Base-by-base conservation (phyloP, 1,140 invertebrate genomes). In the Notospermus geniculatus region DNA sequence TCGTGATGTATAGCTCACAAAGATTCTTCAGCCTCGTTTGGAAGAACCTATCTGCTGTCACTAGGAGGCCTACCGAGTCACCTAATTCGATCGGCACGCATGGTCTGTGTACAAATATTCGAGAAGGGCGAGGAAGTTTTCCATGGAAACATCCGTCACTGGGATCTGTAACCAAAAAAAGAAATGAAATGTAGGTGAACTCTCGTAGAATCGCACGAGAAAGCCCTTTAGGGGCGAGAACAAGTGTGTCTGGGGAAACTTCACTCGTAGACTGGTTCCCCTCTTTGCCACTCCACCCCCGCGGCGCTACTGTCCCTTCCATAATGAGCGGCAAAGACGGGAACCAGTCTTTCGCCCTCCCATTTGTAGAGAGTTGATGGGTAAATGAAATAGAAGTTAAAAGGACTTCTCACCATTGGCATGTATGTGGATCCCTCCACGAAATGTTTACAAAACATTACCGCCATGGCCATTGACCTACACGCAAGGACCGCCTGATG, bases 31-130 rank as follows among this genome's bases (percentile, higher is more conserved):
- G 64, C 23, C 76, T 63, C 15, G 61, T 55, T 41, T 68, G 63
- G 52, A 66, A 60, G 60, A 77, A 77, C 67, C 76, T 69, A 57
- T 78, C 73, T 9, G 75, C 71, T 2, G 76, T 54, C 5, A 70
- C 59, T 39, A 78, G 25, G 5, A 78, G 67, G 27, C 68, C 72
- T 15, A 78, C 66, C 1, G 71, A 65, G 41, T 76, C 72, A 17
- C 59, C 65, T 1, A 74, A 71, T 30, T 76, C 71, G 13, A 78
- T 72, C 5, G 75, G 76, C n/a, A n/a, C 4, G 75, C 70, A 30
- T 78, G 76, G 52, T 77, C 76, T 2, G 76, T 75, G 64, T 78
- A 78, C 11, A 78, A 61, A 52, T 76, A 78, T 54, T 78, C 75
- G 36, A 77, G 54, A 17, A 78, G 55, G 23, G 73, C 69, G n/a